Percentiles rank a stretch among this genome's conserved stretches.
phyloP scores from a whole-genome alignment of 2,797 vertebrate species.

The Mionectes olivaceus region DNA sequence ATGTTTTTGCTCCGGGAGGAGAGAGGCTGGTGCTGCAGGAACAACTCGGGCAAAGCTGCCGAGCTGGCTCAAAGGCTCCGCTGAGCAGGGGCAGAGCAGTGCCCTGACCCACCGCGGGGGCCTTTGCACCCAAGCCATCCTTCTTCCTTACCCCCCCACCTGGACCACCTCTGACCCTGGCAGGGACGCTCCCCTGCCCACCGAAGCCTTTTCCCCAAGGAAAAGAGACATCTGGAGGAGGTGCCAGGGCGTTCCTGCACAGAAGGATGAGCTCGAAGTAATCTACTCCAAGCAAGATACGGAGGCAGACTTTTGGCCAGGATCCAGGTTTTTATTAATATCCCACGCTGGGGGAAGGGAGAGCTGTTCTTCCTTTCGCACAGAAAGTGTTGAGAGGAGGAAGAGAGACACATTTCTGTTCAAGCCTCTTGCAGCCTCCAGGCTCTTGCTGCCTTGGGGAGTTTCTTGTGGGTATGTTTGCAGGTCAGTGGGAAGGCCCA shows the following conservation, averaged over 20 bases:
- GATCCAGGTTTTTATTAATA: slow-evolving; percentile 27
- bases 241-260: not conserved
- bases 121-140: not conserved
- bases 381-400: not conserved
- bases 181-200: not conserved
- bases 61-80: not conserved
- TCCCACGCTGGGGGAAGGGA: not conserved
- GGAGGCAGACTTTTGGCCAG: not conserved
- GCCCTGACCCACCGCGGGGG: not conserved
- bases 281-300: not conserved
- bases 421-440: not conserved
- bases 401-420: not conserved
- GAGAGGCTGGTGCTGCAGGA: not conserved
- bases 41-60: not conserved
- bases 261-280: not conserved
- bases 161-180: not conserved
- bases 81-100: not conserved
- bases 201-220: not conserved
- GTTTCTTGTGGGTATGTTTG: not conserved
- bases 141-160: not conserved
- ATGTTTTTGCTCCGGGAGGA: not conserved
- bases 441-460: not conserved
- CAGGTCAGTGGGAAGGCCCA: not conserved
- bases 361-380: not conserved
- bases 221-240: not conserved